Evolutionary conservation across 2,113 vertebrate species (phyloP), one percentile per base, ranked within the genome.

Genomic region (Limanda limanda): DNA sequence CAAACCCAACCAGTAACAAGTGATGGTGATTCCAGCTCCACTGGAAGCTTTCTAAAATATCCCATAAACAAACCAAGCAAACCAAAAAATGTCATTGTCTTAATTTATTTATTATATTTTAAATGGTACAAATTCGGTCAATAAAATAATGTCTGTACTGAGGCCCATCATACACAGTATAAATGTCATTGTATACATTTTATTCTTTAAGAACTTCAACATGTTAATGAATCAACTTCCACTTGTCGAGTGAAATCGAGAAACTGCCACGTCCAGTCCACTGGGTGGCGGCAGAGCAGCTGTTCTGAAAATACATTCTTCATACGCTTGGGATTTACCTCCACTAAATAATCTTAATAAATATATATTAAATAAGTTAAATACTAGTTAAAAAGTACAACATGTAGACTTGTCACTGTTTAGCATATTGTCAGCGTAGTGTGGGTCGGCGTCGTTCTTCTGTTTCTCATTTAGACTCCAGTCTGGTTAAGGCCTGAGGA

Each of bases 311-410:
- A 74, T 54, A 78, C 31, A 66, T 69, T 70, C 23, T 52, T 31
- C 27, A 42, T 25, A n/a, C 76, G 68, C 72, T 74, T 79, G 25
- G 65, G 68, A 40, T 37, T 71, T 0, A 20, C 21, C 20, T 75
- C 20, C 63, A 23, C 68, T 61, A 51, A 37, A 68, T 59, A 48
- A 21, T 62, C 14, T 68, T 31, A 89, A 91, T 92, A 92, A 92
- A 90, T 91, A 92, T 27, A 27, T 65, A 31, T 65, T 83, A 85
- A 92, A 92, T 92, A 93, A 90, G 62, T 85, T 79, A 71, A 92
- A 92, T 84, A 91, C 80, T 85, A 57, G 73, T 15, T 68, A 76
- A 17, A 61, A 72, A 81, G 61, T 48, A 24, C 5, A 75, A 61
- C 54, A 71, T 71, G 8, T 6, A 76, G 24, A 58, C 68, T 63